Evolutionary conservation across 2,888 invertebrate genomes (phyloP).

Genomic region (Laothoe populi): DNA sequence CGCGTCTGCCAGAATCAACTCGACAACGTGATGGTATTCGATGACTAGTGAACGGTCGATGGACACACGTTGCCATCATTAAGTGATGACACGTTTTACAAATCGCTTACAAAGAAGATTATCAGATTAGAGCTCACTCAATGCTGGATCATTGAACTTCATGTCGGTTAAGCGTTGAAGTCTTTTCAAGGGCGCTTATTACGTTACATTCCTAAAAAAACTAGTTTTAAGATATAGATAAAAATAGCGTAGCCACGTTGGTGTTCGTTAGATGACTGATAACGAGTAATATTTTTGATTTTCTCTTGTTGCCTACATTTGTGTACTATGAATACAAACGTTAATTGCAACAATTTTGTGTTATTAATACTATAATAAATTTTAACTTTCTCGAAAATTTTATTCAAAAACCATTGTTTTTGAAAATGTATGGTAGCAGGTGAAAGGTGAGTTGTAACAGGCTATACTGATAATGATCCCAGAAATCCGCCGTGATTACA

Average conservation of each 20-base stretch:
- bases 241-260: conserved; percentile 11
- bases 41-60: conserved; percentile 4
- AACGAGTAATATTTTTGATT: neutral
- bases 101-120: conserved; percentile 42
- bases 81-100: conserved; percentile 33
- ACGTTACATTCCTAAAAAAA: conserved; percentile 55
- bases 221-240: conserved; percentile 20
- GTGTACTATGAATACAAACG: neutral
- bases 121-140: conserved; percentile 54
- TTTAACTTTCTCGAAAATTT: conserved; percentile 34
- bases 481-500: conserved; percentile 63
- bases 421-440: conserved; percentile 59
- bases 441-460: conserved; percentile 46
- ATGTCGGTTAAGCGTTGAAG: conserved; percentile 75
- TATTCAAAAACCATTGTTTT: conserved; percentile 48
- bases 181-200: conserved; percentile 80
- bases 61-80: neutral
- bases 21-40: conserved; percentile 13
- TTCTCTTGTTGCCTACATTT: neutral
- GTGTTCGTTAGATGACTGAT: conserved; percentile 5
- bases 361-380: conserved; percentile 6
- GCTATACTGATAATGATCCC: conserved; percentile 60
- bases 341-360: conserved; percentile 9
- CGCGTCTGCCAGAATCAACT: conserved; percentile 4
- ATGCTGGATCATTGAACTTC: conserved; percentile 66